Evolutionary conservation across 2,888 invertebrate species (phyloP).

Genomic region (Athrips mouffetella): DNA sequence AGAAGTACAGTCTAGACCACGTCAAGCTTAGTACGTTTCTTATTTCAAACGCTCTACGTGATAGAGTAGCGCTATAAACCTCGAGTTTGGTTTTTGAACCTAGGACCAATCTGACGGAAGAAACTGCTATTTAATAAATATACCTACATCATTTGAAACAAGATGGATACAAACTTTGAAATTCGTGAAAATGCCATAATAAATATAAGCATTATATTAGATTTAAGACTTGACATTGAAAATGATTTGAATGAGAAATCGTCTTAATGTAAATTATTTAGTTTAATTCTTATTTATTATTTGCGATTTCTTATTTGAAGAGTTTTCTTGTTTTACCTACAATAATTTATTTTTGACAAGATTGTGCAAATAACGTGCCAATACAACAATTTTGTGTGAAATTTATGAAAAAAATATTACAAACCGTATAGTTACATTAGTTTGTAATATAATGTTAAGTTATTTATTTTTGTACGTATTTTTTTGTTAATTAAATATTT

Average conservation of each 20-base stretch:
- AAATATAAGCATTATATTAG: constrained; percentile 64
- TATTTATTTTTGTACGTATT: constrained; percentile 18
- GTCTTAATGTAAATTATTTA: constrained; percentile 35
- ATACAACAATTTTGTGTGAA: constrained; percentile 31
- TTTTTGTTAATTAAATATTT: constrained; percentile 15
- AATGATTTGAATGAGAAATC: constrained; percentile 75
- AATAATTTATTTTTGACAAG: constrained; percentile 21
- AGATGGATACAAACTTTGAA: neutral
- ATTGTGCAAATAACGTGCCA: constrained; percentile 38
- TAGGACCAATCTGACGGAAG: too few relatives aligned
- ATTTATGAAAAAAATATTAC: neutral
- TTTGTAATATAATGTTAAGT: constrained; percentile 13
- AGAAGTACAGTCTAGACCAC: too few relatives aligned
- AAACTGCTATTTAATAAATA: too few relatives aligned
- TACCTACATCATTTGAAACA: neutral
- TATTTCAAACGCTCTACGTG: too few relatives aligned
- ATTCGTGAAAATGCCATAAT: constrained; percentile 66
- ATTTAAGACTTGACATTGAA: constrained; percentile 49
- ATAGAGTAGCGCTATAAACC: too few relatives aligned
- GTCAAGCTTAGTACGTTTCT: too few relatives aligned
- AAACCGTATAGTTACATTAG: constrained; percentile 4
- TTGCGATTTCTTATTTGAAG: constrained; percentile 71
- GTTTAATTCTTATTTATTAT: constrained; percentile 28
- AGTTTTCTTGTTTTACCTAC: constrained; percentile 49
- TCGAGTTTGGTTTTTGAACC: too few relatives aligned